A percentile compares a stretch with the other conserved stretches of the same genome.
These are phyloP conservation scores for Drosophila rellima DNA, from an alignment of 2,888 invertebrate species.

Conservation along the genomic window DNA sequence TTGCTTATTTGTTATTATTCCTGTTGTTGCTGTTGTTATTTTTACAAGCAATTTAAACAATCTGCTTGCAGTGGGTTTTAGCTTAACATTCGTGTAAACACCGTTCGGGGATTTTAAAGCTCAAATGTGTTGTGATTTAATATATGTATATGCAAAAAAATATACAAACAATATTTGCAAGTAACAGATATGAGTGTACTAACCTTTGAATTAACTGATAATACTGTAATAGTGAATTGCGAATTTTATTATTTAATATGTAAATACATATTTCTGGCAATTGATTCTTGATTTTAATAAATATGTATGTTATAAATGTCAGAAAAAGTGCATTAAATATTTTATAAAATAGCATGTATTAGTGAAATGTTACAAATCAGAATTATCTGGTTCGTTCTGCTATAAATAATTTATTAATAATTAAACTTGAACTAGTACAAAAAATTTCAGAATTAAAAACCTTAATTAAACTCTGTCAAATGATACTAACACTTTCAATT, in stretches of 20 bases:
- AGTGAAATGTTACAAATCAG: not conserved
- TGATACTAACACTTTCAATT: not conserved
- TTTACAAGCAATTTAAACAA: conserved; percentile 76
- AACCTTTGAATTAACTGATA: conserved; percentile 11
- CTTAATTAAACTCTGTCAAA: not conserved
- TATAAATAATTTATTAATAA: not conserved
- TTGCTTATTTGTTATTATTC: conserved; percentile 45
- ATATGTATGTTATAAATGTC: not conserved
- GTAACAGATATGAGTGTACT: not conserved
- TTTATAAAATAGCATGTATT: not conserved
- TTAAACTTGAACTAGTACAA: not conserved
- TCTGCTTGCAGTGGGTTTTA: conserved; percentile 62
- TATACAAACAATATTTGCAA: not conserved
- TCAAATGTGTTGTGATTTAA: conserved; percentile 17
- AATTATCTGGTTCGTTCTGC: not conserved
- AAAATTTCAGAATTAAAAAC: not conserved
- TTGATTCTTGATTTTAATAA: not conserved
- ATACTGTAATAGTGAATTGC: conserved; percentile 4
- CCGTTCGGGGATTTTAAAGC: conserved; percentile 37
- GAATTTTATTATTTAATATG: not conserved
- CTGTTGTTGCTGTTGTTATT: conserved; percentile 54
- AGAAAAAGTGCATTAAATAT: not conserved
- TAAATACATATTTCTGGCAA: not conserved
- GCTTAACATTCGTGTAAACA: conserved; percentile 67
- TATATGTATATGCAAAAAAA: conserved; percentile 11